These are phyloP conservation scores for Carcharodon carcharias DNA, from an alignment of 2,797 vertebrate genomes.

Conservation along the genomic window DNA sequence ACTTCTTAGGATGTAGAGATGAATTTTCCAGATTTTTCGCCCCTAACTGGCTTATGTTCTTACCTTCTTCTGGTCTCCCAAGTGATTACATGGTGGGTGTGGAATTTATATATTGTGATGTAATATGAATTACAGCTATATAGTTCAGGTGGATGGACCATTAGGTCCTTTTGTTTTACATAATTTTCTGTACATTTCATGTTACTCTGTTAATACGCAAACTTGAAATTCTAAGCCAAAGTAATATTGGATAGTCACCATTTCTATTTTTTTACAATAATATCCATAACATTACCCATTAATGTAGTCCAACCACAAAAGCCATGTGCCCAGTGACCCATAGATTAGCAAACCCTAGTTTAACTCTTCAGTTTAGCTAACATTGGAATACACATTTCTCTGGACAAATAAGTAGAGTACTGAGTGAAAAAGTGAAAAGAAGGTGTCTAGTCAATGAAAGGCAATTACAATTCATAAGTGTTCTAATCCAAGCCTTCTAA, in stretches of 20 bases:
- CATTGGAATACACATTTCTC: background rate
- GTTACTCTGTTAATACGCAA: background rate
- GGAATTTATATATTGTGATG: background rate
- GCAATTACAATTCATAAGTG: background rate
- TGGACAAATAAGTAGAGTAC: background rate
- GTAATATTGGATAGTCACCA: background rate
- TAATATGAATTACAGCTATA: background rate
- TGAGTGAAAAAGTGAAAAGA: background rate
- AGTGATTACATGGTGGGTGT: too few species aligned
- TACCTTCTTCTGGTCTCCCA: background rate
- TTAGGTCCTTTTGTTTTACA: background rate
- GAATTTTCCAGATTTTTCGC: background rate
- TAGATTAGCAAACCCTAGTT: background rate
- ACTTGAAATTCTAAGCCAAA: background rate
- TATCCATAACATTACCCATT: background rate
- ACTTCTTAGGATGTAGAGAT: background rate
- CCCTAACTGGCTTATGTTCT: background rate
- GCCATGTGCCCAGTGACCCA: background rate
- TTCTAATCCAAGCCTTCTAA: background rate
- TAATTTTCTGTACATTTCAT: background rate
- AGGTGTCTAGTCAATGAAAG: background rate
- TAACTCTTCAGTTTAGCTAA: background rate
- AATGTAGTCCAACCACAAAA: background rate
- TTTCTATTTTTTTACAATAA: background rate
- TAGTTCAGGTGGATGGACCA: background rate